Evolutionary conservation across 2,888 invertebrate species (phyloP), one percentile per base, ranked within the genome.

Genomic region (Oithona nana): DNA sequence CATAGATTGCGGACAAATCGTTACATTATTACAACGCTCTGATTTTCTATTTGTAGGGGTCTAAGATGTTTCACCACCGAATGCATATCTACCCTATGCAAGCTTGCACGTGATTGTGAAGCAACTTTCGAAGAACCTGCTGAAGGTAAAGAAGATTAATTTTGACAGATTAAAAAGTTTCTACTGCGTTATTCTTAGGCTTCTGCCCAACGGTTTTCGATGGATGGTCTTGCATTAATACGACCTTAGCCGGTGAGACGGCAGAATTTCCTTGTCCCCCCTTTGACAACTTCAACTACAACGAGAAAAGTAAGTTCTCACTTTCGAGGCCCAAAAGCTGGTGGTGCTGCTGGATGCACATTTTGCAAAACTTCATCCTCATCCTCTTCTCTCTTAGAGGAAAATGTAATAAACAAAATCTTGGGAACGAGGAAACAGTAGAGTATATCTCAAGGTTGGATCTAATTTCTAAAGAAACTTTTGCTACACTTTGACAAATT

Each of bases 141-240:
- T 11, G 39, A 39, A 16, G 39, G 39, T 39, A 39, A 39, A 16
- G 16, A 16, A 39, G 16, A 39, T 6, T 39, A 16, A 6, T 39
- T 39, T 39, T 6, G 16, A 39, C 6, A 11, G 39, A 6, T 11
- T 16, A 39, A 39, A 11, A 11, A 16, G 8, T 39, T 6, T 39
- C 39, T 39, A 39, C 6, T 39, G 39, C 39, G 16, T 39, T 16
- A 39, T 39, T 31, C 22, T 26, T 49, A 57, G 52, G 57, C 48
- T 68, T 65, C 57, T 71, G 71, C 63, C 69, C 69, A 16, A 65
- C 67, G 58, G 70, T 70, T 2, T 76, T 73, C 69, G 76, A 76
- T 65, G 72, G 71, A 2, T 75, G 73, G 73, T 71, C 73, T 28
- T 76, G 75, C 64, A 75, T 75, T 74, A 72, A 73, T 64, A 71